Conservation (phyloP, 2,888 invertebrate species). For the Antheraea assamensis region DNA sequence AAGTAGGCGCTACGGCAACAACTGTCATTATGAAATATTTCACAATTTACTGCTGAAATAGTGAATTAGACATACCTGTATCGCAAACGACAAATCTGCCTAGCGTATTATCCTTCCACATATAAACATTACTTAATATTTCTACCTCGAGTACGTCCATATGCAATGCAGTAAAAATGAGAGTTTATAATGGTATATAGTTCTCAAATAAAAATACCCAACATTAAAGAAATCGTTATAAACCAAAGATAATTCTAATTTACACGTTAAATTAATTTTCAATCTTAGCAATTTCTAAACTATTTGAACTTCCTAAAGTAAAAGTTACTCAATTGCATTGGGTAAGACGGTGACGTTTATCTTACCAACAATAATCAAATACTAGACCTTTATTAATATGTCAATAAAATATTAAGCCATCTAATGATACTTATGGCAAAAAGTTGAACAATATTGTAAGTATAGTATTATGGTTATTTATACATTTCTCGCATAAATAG, state of each 20-base stretch:
- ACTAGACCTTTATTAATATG: conserved; percentile 14
- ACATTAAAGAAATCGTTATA: conserved; percentile 19
- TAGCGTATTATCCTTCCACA: not conserved
- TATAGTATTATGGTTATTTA: not conserved
- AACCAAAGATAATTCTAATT: conserved; percentile 23
- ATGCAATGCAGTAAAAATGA: not conserved
- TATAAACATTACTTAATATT: not conserved
- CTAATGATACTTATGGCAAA: conserved; percentile 20
- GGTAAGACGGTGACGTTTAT: conserved; percentile 35
- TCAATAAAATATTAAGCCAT: conserved; percentile 49
- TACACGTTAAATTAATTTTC: conserved; percentile 31
- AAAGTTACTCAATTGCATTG: conserved; percentile 40
- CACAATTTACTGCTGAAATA: conserved; percentile 65
- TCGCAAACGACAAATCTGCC: conserved; percentile 29
- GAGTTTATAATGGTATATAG: not conserved
- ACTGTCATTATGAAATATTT: conserved; percentile 60
- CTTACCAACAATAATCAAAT: not conserved
- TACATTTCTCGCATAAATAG: not conserved
- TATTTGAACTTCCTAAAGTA: conserved; percentile 42
- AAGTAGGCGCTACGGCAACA: conserved; percentile 39
- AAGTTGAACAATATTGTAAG: not conserved
- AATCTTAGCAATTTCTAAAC: conserved; percentile 35
- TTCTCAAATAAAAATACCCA: not conserved
- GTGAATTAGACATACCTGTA: conserved; percentile 61
- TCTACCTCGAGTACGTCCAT: not conserved